Percentiles rank a stretch among this genome's conserved stretches.
These are phyloP conservation scores for Syngnathus rostellatus DNA, from an alignment of 2,797 vertebrate genomes.

Conservation along the genomic window DNA sequence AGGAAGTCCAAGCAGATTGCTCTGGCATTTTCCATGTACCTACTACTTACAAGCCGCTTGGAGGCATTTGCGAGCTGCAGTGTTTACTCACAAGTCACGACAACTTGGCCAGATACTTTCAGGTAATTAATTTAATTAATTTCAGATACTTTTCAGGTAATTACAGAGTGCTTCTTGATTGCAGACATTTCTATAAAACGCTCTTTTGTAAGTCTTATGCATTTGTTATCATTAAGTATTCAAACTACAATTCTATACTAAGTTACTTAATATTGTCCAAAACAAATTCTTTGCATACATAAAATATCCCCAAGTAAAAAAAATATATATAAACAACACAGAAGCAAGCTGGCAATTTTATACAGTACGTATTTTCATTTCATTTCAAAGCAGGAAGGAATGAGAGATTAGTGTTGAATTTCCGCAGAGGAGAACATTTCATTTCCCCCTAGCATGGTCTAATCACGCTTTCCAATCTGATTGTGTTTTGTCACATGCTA, in stretches of 20 bases:
- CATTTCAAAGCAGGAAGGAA: not conserved
- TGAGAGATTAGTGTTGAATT: not conserved
- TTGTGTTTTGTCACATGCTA: constrained; percentile 2
- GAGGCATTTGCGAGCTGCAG: not conserved
- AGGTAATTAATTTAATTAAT: not conserved
- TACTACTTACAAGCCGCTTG: not conserved
- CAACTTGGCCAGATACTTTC: not conserved
- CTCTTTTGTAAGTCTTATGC: not conserved
- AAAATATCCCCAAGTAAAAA: not conserved
- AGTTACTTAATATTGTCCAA: not conserved
- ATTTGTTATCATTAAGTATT: no score
- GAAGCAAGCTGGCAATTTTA: not conserved
- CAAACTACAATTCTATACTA: not conserved
- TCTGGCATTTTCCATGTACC: not conserved
- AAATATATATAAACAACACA: not conserved
- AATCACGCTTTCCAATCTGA: constrained; percentile 3
- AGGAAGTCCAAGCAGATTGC: not conserved
- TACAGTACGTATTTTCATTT: not conserved
- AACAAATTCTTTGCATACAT: not conserved
- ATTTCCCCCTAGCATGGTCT: not conserved
- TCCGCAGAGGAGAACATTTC: not conserved
- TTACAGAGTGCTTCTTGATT: not conserved
- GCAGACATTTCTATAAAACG: not conserved
- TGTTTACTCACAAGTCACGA: no score
- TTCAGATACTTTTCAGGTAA: not conserved